Base-by-base conservation (phyloP, 1,140 invertebrate species). In the Plodia interpunctella region DNA sequence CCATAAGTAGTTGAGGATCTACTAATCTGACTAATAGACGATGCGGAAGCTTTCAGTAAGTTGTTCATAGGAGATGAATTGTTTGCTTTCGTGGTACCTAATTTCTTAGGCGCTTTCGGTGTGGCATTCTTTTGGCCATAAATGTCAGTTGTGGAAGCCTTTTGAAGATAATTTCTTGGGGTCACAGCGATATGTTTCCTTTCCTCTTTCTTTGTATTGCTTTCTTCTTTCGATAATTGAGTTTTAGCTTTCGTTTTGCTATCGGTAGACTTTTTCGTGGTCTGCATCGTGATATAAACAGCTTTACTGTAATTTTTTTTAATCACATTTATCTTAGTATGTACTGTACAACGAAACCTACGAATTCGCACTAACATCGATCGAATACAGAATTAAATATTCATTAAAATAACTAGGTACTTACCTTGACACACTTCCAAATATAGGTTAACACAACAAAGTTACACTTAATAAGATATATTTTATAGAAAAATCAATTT, bases 71-170 rank as follows among this genome's bases (percentile, higher is more conserved):
- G 76, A 0, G 76, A 77, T 49, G 56, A 56, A 55, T 44, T 78
- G 10, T 28, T 57, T 56, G 53, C 62, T 15, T 62, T 50, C 6
- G 69, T 56, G 17, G 61, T 32, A 10, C 60, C 44, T n/a, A 55
- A 19, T 49, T 84, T 87, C 57, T 74, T 84, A 4, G 78, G 76
- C 2, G 83, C 71, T 68, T 74, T 49, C 1, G 38, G 35, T 49
- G 56, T 25, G 0, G 17, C 1, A 21, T 73, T 74, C 64, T 72
- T 74, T 57, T 78, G 56, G 6, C 63, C 64, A 32, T 88, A 88
- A 63, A 88, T 86, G 62, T 88, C 83, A 5, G 74, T 65, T 1
- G 83, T 60, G 0, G 75, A 63, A 5, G 80, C 68, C 49, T 84
- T 84, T 56, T 77, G 73, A 9, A 77, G 5, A 18, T 64, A 83